These are phyloP conservation scores for Polypedilum pembai DNA, from an alignment of 1,140 invertebrate genomes.

Conservation along the genomic window DNA sequence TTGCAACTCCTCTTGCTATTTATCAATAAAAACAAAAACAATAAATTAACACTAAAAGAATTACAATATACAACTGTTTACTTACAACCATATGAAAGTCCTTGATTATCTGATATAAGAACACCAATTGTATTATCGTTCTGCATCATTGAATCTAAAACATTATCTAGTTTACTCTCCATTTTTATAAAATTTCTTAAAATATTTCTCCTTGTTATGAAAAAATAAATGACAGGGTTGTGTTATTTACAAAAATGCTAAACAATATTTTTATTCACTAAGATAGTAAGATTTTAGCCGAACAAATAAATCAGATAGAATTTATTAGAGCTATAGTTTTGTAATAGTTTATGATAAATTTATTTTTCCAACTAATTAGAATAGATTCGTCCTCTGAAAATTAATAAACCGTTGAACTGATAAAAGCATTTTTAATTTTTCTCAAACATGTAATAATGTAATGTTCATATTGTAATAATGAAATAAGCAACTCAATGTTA, in stretches of 20 bases:
- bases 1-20: not conserved
- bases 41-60: not conserved
- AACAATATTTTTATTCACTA: too few relatives aligned
- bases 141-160: not conserved
- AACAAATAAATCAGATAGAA: too few relatives aligned
- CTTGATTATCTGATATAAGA: not conserved
- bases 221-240: not conserved
- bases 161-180: not conserved
- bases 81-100: not conserved
- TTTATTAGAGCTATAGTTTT: too few relatives aligned
- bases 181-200: not conserved
- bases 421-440: too few relatives aligned
- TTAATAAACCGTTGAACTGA: too few relatives aligned
- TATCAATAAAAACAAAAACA: not conserved
- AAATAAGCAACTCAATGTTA: too few relatives aligned
- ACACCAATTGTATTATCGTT: not conserved
- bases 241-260: not conserved
- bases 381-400: too few relatives aligned
- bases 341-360: too few relatives aligned
- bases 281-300: too few relatives aligned
- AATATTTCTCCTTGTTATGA: not conserved
- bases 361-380: too few relatives aligned
- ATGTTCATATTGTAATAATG: too few relatives aligned
- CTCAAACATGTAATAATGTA: too few relatives aligned
- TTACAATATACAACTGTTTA: not conserved